Evolutionary conservation across 64 coral and sea anemone species (phyloP), one percentile per base, ranked within the genome.

Genomic region (Orbicella faveolata): DNA sequence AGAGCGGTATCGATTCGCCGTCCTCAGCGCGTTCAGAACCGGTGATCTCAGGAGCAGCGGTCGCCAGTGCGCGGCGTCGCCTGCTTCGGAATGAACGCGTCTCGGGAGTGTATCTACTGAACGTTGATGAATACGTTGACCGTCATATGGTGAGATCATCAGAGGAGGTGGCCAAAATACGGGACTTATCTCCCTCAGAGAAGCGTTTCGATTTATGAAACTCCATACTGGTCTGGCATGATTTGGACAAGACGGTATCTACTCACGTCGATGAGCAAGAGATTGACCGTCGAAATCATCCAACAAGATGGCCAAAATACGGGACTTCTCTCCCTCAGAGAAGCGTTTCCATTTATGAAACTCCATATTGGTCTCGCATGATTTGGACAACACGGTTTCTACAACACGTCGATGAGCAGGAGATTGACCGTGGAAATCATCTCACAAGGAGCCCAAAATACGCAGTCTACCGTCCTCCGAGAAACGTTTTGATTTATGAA

Each of bases 91-190:
- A 17, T 82, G 36, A 89, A 37, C 63, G 87, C 70, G 59, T 89
- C 87, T 34, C 95, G 52, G 77, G 73, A 63, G 89, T 97, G 52
- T 97, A 83, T 75, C 77, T 97, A 64, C 85, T 97, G 30, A 94
- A 97, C 72, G 78, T 94, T 55, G 95, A 97, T 48, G 92, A 97
- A 61, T 97, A 88, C 36, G 87, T 97, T 0, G 95, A 97, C 77
- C 87, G 95, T 63, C 95, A 97, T 79, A 69, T 83, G 78, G 95
- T 97, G 39, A 84, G 78, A 53, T 93, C 74, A 44, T 94, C 88
- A 11, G 91, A 97, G 34, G 92, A 88, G 34, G 95, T 97, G 14
- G 95, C 95, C 26, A 94, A 80, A 39, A 91, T 97, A 89, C 87
- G 94, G 9, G 90, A 93, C 61, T 89, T 89, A 36, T 96, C 94